phyloP scores from a whole-genome alignment of 2,888 invertebrate species.

The Zeuzera pyrina region DNA sequence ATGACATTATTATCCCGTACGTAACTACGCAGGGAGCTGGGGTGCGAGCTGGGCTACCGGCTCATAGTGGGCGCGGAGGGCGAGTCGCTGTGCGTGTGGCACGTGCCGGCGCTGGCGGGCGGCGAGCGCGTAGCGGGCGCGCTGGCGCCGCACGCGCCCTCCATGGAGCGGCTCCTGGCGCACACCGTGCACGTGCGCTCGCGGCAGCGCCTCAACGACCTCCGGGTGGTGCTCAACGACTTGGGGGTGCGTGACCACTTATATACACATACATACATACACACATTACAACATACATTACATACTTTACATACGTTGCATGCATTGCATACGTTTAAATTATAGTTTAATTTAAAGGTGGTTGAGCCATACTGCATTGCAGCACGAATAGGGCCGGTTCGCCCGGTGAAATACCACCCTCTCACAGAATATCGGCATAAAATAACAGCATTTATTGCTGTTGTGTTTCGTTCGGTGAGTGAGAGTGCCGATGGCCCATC shows the following conservation, averaged over 20 bases:
- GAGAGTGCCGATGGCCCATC: neutral
- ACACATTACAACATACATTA: too few relatives aligned
- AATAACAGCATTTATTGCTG: too few relatives aligned
- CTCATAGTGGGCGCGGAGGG: slow-evolving; percentile 90
- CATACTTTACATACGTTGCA: too few relatives aligned
- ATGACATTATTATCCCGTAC: neutral
- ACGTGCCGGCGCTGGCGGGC: slow-evolving; percentile 74
- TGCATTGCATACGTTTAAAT: too few relatives aligned
- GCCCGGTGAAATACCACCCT: too few relatives aligned
- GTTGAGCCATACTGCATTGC: too few relatives aligned
- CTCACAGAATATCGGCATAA: too few relatives aligned
- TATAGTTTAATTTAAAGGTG: too few relatives aligned
- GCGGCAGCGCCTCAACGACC: slow-evolving; percentile 84
- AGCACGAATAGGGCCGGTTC: too few relatives aligned
- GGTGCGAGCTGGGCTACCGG: slow-evolving; percentile 90
- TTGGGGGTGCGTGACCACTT: slow-evolving; percentile 53
- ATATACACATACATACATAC: neutral
- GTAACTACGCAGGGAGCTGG: slow-evolving; percentile 73
- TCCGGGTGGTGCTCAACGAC: slow-evolving; percentile 83
- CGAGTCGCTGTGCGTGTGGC: slow-evolving; percentile 67
- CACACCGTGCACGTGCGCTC: slow-evolving; percentile 96
- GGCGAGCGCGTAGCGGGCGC: slow-evolving; percentile 76
- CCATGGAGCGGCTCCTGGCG: slow-evolving; percentile 94
- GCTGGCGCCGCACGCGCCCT: slow-evolving; percentile 91
- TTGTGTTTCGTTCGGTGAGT: too few relatives aligned